Evolutionary conservation across 2,113 vertebrate genomes (phyloP).

Genomic region (Cyanoramphus novaezelandiae): DNA sequence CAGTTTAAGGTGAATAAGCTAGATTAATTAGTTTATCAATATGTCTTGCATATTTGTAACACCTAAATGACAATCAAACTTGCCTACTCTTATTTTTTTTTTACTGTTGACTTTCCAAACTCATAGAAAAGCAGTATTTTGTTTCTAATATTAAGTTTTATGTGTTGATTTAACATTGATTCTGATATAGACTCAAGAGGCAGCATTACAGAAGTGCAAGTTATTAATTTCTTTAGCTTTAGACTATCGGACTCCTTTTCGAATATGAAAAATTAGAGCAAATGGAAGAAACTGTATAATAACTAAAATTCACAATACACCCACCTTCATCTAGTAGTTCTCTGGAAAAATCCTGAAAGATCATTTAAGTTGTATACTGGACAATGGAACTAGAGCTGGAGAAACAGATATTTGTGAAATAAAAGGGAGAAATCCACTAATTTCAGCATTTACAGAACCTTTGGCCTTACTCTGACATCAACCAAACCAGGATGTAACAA

Average conservation of each 20-base stretch:
- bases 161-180: neutral
- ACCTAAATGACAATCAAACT: neutral
- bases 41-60: neutral
- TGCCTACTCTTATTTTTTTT: neutral
- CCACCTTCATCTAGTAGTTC: neutral
- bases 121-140: neutral
- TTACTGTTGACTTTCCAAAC: neutral
- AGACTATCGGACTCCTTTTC: neutral
- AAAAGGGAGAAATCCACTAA: neutral
- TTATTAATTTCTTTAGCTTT: neutral
- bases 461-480: neutral
- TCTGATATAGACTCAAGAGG: neutral
- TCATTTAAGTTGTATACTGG: neutral
- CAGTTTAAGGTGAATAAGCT: neutral
- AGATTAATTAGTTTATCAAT: neutral
- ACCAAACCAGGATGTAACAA: neutral
- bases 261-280: neutral
- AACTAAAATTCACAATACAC: neutral
- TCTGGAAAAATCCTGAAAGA: neutral
- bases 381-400: neutral
- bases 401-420: neutral
- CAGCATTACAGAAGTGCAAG: neutral
- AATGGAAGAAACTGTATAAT: neutral
- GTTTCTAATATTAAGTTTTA: neutral
- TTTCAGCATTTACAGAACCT: neutral